Evolutionary conservation across 2,888 invertebrate genomes (phyloP).

Genomic region (Cylloceria caligata): DNA sequence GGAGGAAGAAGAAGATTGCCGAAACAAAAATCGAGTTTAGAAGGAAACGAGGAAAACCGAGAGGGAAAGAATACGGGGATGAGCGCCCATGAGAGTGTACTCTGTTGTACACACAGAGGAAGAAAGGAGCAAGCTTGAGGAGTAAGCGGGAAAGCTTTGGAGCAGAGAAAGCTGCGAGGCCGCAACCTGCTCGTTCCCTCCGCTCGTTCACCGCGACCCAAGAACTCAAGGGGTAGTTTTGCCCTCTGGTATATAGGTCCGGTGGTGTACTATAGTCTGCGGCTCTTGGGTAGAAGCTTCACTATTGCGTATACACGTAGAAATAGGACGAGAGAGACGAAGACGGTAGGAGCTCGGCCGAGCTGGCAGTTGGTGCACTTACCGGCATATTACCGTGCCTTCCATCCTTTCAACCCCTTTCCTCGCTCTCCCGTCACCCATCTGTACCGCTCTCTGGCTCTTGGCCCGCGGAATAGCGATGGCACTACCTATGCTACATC

Average conservation of each 20-base stretch:
- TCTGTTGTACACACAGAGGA: conserved; percentile 7
- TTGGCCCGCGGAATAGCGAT: conserved; percentile 30
- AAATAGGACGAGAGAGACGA: background rate
- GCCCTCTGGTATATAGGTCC: conserved; percentile 42
- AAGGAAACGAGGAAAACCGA: conserved; percentile 21
- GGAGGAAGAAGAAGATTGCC: conserved; percentile 32
- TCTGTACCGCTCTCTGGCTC: conserved; percentile 19
- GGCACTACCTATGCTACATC: background rate
- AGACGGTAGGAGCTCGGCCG: conserved; percentile 34
- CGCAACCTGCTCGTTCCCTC: conserved; percentile 42
- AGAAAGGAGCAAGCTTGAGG: background rate
- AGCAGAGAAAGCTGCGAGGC: conserved; percentile 37
- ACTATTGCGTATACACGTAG: conserved; percentile 12
- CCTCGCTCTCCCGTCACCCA: conserved; percentile 49
- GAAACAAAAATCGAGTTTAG: conserved; percentile 39
- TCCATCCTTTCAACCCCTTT: conserved; percentile 56
- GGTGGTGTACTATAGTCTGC: conserved; percentile 40
- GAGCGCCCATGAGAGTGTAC: conserved; percentile 20
- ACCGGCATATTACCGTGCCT: conserved; percentile 74
- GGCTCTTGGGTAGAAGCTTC: conserved; percentile 41
- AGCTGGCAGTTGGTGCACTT: conserved; percentile 68
- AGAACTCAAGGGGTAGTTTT: conserved; percentile 51
- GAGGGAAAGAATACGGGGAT: conserved; percentile 11
- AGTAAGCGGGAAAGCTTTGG: conserved; percentile 20
- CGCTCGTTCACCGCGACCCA: conserved; percentile 41